phyloP scores from a whole-genome alignment of 2,888 invertebrate genomes.

The Ditylenchus weischeri region DNA sequence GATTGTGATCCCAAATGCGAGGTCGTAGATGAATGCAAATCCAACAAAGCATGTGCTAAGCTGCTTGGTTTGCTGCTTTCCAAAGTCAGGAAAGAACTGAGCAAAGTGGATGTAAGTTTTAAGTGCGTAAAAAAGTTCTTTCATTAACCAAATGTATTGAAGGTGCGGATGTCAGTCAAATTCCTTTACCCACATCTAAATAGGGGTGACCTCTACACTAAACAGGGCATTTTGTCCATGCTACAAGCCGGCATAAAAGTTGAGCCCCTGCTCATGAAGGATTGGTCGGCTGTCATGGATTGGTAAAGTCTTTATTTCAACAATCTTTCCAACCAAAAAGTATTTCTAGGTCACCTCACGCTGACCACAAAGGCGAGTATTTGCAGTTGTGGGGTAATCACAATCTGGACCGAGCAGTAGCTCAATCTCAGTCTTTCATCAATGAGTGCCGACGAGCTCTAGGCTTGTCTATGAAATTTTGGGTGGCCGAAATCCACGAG shows the following conservation, averaged over 20 bases:
- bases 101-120: slow-evolving; percentile 54
- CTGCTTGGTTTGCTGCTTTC: slow-evolving; percentile 55
- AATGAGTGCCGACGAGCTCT: slow-evolving; percentile 58
- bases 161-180: slow-evolving; percentile 57
- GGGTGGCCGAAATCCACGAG: slow-evolving; percentile 59
- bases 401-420: slow-evolving; percentile 58
- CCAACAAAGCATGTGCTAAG: slow-evolving; percentile 58
- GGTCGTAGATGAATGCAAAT: slow-evolving; percentile 58
- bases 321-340: too few relatives aligned
- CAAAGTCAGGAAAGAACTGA: slow-evolving; percentile 58
- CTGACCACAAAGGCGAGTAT: slow-evolving; percentile 59
- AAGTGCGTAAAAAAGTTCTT: too few relatives aligned
- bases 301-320: slow-evolving; percentile 34
- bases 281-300: slow-evolving; percentile 59
- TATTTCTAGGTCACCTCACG: slow-evolving; percentile 41
- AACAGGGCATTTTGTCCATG: slow-evolving; percentile 59
- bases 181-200: slow-evolving; percentile 59
- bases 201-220: slow-evolving; percentile 58
- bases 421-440: slow-evolving; percentile 58
- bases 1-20: slow-evolving; percentile 59
- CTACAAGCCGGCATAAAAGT: slow-evolving; percentile 55
- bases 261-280: slow-evolving; percentile 58
- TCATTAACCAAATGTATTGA: too few relatives aligned
- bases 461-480: slow-evolving; percentile 59
- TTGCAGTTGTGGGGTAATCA: slow-evolving; percentile 58